These are phyloP conservation scores for Machimus rusticus DNA, from an alignment of 2,888 invertebrate species.

Conservation along the genomic window DNA sequence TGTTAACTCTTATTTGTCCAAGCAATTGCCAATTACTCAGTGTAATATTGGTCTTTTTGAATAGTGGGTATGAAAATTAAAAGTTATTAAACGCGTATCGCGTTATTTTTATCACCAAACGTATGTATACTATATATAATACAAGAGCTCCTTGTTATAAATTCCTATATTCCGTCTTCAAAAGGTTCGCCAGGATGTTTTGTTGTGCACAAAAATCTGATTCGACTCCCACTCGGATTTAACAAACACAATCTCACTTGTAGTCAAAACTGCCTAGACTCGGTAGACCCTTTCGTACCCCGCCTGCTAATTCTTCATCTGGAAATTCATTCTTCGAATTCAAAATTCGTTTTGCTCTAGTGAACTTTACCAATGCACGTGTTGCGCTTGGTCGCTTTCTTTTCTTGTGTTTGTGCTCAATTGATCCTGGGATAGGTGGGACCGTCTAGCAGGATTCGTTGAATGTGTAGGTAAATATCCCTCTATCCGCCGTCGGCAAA, in stretches of 20 bases:
- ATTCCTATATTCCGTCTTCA: background rate
- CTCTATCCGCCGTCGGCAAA: conserved; percentile 28
- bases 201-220: background rate
- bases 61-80: background rate
- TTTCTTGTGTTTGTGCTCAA: conserved; percentile 26
- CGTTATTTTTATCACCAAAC: background rate
- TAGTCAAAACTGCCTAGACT: background rate
- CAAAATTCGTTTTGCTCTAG: conserved; percentile 47
- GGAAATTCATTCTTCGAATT: conserved; percentile 47
- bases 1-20: background rate
- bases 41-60: background rate
- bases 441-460: background rate
- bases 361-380: conserved; percentile 48
- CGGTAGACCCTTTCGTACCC: background rate
- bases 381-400: conserved; percentile 45
- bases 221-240: background rate
- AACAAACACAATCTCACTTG: background rate
- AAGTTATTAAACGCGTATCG: background rate
- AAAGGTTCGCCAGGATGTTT: background rate
- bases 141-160: background rate
- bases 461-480: conserved; percentile 21
- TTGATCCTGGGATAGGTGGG: conserved; percentile 7
- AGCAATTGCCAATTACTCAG: background rate
- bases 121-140: background rate
- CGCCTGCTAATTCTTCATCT: conserved; percentile 44